A percentile compares a stretch with the other conserved stretches of the same genome.
Conservation (phyloP, 2,113 vertebrate genomes). For the Cisticola juncidis region DNA sequence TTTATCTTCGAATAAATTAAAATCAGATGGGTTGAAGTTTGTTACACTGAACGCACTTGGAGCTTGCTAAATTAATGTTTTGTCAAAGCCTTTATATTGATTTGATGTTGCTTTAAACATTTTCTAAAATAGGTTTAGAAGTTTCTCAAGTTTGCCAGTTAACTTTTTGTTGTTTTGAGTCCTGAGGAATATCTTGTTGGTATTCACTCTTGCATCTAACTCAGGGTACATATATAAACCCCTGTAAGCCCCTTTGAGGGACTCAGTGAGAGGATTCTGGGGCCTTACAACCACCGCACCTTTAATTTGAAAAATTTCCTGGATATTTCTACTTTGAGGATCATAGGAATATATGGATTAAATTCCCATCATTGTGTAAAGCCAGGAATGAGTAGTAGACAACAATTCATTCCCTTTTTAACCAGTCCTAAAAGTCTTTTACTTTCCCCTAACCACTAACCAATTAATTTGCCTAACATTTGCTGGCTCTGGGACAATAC, state of each 20-base stretch:
- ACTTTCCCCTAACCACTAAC: slow-evolving; percentile 53
- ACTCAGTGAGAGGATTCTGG: not conserved
- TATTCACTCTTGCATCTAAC: not conserved
- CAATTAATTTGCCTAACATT: slow-evolving; percentile 47
- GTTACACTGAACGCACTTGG: not conserved
- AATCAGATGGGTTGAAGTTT: not conserved
- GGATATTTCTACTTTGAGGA: not conserved
- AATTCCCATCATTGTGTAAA: not conserved
- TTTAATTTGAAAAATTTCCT: not conserved
- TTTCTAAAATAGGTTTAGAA: not conserved
- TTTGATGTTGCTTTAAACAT: not conserved
- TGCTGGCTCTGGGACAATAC: slow-evolving; percentile 21
- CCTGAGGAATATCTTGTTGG: not conserved
- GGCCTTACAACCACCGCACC: not conserved
- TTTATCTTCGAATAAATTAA: not conserved
- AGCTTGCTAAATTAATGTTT: not conserved
- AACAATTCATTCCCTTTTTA: slow-evolving; percentile 12
- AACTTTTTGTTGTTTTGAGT: not conserved
- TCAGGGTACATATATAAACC: not conserved
- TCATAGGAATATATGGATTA: not conserved
- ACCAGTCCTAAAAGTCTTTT: slow-evolving; percentile 18
- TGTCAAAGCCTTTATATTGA: not conserved
- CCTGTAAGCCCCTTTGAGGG: not conserved
- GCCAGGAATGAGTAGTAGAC: not conserved
- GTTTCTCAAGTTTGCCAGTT: not conserved